Base-by-base conservation (phyloP, 2,888 invertebrate species). In the Trisateles emortualis region DNA sequence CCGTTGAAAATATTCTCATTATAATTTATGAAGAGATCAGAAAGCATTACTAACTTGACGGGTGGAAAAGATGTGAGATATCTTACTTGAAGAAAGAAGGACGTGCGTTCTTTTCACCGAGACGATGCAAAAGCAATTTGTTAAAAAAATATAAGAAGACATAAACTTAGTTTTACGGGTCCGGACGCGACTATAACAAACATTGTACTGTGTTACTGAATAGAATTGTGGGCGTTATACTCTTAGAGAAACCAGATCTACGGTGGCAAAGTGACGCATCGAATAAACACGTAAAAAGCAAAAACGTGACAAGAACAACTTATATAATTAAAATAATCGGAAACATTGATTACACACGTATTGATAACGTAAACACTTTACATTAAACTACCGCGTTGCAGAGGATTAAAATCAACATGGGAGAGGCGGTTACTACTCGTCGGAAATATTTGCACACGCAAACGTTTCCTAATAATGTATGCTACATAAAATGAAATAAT, bases 11-110 rank as follows among this genome's bases (percentile, higher is more conserved):
- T 76, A 74, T 74, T 74, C 60, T 75, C 63, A 72, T 74, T 74
- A 64, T 76, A 74, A 74, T 73, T n/a, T 73, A 74, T 66, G 74
- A 70, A 65, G 73, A 78, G 76, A 79, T 79, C 77, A 79, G 82
- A 82, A 82, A 81, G 82, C 78, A 81, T 78, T 69, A 69, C 75
- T 64, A 71, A 72, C 61, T n/a, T 66, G 63, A 56, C 49, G 52
- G 59, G 58, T 45, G 56, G 64, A 43, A 64, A 67, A 68, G 62
- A 67, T 59, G 51, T 52, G 45, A 72, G 65, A 72, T 68, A 66
- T 65, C 65, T 68, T 71, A 62, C 66, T 74, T 59, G 19, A 19
- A 19, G 19, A 5, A 19, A 2, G 19, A 2, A 5, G 19, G 19
- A 19, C 19, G 19, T 5, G 19, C 19, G 19, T 3, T 19, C 19